phyloP scores from a whole-genome alignment of 2,888 invertebrate genomes.

The Papilio demoleus region DNA sequence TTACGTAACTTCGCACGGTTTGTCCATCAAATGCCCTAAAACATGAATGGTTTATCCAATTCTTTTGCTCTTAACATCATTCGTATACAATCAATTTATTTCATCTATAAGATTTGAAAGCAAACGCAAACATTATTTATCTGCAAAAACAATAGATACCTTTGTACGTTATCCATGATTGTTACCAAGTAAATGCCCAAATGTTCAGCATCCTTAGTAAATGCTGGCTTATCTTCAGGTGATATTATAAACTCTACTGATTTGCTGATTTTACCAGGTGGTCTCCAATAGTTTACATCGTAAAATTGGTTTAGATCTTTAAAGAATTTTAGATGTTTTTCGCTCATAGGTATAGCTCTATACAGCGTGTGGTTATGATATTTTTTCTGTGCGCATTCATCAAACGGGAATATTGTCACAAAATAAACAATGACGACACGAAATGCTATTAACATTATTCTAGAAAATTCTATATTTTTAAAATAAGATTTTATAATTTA shows the following conservation, averaged over 20 bases:
- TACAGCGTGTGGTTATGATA: slow-evolving; percentile 65
- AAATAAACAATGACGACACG: slow-evolving; percentile 21
- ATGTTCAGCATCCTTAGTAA: slow-evolving; percentile 51
- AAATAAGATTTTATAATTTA: slow-evolving; percentile 29
- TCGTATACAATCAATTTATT: too few species aligned
- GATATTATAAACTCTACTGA: slow-evolving; percentile 64
- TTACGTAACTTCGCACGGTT: slow-evolving; percentile 62
- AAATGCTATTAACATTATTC: slow-evolving; percentile 3
- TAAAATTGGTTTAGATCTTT: slow-evolving; percentile 50
- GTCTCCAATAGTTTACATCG: slow-evolving; percentile 64
- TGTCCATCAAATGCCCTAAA: slow-evolving; percentile 66
- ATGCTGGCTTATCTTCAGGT: slow-evolving; percentile 53
- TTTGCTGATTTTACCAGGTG: slow-evolving; percentile 54
- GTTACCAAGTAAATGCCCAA: slow-evolving; percentile 57
- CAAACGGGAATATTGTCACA: slow-evolving; percentile 24
- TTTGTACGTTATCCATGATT: slow-evolving; percentile 63
- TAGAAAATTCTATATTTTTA: neutral
- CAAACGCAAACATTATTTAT: too few species aligned
- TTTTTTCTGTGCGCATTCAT: slow-evolving; percentile 47
- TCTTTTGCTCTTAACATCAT: too few species aligned
- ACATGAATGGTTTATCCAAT: slow-evolving; percentile 29
- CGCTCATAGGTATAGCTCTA: slow-evolving; percentile 58
- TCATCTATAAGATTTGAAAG: too few species aligned
- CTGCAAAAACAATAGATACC: slow-evolving; percentile 49
- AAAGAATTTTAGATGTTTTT: slow-evolving; percentile 59